Evolutionary conservation across 2,797 vertebrate genomes (phyloP).

Genomic region (Miichthys miiuy): DNA sequence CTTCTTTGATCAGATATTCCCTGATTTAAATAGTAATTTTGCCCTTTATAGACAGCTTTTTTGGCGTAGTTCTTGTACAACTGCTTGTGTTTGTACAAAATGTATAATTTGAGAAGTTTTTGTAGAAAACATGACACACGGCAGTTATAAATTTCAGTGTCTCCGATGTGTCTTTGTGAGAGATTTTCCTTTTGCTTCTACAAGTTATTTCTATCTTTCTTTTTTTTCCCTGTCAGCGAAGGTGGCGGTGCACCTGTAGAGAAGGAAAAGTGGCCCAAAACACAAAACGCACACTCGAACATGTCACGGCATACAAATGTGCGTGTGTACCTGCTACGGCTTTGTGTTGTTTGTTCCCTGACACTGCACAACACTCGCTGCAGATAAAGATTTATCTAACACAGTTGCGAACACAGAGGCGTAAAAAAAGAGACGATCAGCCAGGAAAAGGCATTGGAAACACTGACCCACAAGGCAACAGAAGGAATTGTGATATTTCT

Average conservation of each 20-base stretch:
- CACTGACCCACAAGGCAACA: conserved; percentile 11
- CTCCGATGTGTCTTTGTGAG: neutral
- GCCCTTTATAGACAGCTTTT: neutral
- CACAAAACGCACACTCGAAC: conserved; percentile 7
- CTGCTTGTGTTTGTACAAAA: neutral
- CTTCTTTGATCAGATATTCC: neutral
- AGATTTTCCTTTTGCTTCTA: neutral
- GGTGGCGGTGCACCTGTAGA: neutral
- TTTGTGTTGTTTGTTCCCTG: conserved; percentile 47
- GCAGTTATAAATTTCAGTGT: neutral
- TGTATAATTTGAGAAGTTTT: neutral
- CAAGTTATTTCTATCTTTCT: neutral
- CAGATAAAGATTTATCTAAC: conserved; percentile 62
- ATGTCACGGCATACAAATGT: conserved; percentile 36
- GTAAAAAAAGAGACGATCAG: conserved; percentile 47
- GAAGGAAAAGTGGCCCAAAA: conserved; percentile 13
- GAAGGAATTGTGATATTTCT: conserved; percentile 41
- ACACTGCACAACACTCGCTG: conserved; percentile 33
- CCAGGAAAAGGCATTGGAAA: conserved; percentile 51
- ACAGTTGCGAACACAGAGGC: conserved; percentile 16
- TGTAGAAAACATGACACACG: neutral
- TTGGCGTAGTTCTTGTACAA: neutral
- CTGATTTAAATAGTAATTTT: neutral
- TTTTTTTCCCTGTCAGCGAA: conserved; percentile 16
- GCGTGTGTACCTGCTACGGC: conserved; percentile 11